Percentiles rank a stretch among this genome's conserved stretches.
Conservation (phyloP, 2,113 vertebrate species). For the Gobio gobio region DNA sequence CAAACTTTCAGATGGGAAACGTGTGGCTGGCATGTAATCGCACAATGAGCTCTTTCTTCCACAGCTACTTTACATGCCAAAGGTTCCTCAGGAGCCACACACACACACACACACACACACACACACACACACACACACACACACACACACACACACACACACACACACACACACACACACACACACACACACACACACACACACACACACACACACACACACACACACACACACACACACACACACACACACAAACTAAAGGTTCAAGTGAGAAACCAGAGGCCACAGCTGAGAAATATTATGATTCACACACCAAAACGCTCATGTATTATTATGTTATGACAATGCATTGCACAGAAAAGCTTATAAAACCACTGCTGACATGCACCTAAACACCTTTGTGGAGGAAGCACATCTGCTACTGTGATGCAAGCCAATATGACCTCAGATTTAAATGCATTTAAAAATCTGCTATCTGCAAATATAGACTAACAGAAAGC, state of each 20-base stretch:
- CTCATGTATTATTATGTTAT: neutral
- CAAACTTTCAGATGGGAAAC: slow-evolving; percentile 45
- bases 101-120: neutral
- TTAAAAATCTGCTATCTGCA: neutral
- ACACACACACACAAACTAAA: neutral
- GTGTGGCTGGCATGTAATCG: slow-evolving; percentile 40
- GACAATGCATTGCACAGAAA: neutral
- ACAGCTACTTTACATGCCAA: slow-evolving; percentile 32
- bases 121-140: neutral
- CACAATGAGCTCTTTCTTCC: slow-evolving; percentile 58
- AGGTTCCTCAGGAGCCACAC: slow-evolving; percentile 44
- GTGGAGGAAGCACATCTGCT: neutral
- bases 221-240: neutral
- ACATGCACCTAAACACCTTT: neutral
- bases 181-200: slow-evolving; percentile 12
- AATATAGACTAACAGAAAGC: neutral
- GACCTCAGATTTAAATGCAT: neutral
- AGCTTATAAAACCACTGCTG: neutral
- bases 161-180: neutral
- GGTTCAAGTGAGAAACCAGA: neutral
- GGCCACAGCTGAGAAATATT: neutral
- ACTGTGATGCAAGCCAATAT: neutral
- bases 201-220: neutral
- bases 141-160: slow-evolving; percentile 8
- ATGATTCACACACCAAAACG: neutral